A percentile compares a stretch with the other conserved stretches of the same genome.
These are phyloP conservation scores for Drosophila busckii DNA, from an alignment of 1,140 invertebrate species.

Conservation along the genomic window DNA sequence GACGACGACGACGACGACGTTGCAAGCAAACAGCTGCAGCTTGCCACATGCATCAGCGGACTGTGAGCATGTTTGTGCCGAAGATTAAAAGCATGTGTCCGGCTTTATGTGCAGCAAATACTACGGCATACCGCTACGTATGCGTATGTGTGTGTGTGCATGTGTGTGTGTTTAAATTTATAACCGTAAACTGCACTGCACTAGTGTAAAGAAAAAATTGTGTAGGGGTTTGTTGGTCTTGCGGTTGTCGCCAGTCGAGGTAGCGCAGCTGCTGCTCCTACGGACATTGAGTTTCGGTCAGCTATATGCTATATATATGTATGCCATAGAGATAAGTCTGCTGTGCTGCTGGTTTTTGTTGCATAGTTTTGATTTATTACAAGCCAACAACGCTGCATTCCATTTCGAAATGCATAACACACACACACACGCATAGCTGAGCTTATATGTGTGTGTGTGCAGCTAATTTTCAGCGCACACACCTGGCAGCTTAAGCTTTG, in stretches of 20 bases:
- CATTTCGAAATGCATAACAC: conserved; percentile 72
- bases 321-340: conserved; percentile 65
- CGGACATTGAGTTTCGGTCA: conserved; percentile 8
- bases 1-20: too few species aligned
- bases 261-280: conserved; percentile 6
- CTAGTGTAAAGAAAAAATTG: conserved; percentile 57
- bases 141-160: not conserved
- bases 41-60: conserved; percentile 64
- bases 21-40: not conserved
- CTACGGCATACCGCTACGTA: not conserved
- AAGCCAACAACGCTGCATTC: conserved; percentile 49
- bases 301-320: conserved; percentile 49
- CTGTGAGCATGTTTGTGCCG: conserved; percentile 73
- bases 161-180: conserved; percentile 60
- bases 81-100: conserved; percentile 77
- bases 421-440: too few species aligned
- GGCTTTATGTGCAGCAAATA: conserved; percentile 56
- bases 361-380: conserved; percentile 76
- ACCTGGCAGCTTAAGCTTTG: too few species aligned
- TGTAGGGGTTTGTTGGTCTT: conserved; percentile 42
- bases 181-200: conserved; percentile 76
- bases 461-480: too few species aligned
- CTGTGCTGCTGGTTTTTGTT: conserved; percentile 73
- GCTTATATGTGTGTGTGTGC: too few species aligned
- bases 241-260: conserved; percentile 47